Evolutionary conservation across 2,888 invertebrate genomes (phyloP).

Genomic region (Lochmaea crataegi): DNA sequence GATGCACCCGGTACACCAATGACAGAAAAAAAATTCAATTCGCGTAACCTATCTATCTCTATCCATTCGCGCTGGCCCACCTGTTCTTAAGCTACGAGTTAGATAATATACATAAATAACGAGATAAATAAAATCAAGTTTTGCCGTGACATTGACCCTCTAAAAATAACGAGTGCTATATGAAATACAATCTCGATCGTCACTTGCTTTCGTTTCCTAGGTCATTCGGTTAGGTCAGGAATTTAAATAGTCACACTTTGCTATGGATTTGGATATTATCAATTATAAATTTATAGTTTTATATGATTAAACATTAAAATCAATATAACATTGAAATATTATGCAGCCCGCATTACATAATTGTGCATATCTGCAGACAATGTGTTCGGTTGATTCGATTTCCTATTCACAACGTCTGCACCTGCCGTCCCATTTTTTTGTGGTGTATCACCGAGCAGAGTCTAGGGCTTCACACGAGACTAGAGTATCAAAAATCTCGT

Average conservation of each 20-base stretch:
- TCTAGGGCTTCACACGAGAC: no score
- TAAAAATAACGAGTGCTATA: conserved; percentile 28
- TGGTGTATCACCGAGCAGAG: no score
- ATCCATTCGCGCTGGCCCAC: conserved; percentile 11
- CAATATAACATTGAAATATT: no score
- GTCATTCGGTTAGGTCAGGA: conserved; percentile 32
- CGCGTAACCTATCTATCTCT: not conserved
- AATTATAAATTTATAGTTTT: not conserved
- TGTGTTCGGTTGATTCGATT: no score
- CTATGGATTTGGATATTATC: not conserved
- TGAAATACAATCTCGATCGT: conserved; percentile 29
- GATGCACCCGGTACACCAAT: not conserved
- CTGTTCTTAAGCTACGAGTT: conserved; percentile 15
- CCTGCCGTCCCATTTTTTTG: no score
- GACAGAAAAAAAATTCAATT: not conserved
- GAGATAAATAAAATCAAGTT: conserved; percentile 34
- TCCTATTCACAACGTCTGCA: no score
- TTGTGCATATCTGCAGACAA: no score
- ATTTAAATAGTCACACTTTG: conserved; percentile 25
- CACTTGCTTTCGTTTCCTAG: conserved; percentile 21
- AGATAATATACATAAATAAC: conserved; percentile 35
- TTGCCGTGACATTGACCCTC: conserved; percentile 37
- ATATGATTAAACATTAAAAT: no score
- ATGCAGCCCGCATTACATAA: no score
- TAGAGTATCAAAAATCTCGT: no score